Evolutionary conservation across 37 sponge, comb jelly and placozoan genomes (phyloP).

Genomic region (Aplysina aerophoba): DNA sequence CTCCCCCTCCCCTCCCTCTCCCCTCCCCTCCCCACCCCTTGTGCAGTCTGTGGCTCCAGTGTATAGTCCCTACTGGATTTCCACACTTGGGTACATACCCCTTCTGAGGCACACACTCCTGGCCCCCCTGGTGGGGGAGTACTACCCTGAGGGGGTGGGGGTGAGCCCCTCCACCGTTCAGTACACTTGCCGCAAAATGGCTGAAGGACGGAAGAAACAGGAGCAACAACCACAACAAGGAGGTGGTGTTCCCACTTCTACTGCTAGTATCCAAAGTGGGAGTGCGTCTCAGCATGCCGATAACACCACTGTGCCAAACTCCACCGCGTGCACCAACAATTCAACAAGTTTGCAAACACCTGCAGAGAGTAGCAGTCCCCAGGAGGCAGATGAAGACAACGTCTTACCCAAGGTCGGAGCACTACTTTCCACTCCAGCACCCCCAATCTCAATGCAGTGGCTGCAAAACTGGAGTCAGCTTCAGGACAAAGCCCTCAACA

Average conservation of each 20-base stretch:
- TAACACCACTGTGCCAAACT: too few species aligned
- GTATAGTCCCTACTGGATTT: conserved; percentile 61
- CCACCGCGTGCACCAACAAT: too few species aligned
- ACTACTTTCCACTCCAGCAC: too few species aligned
- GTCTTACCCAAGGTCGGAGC: too few species aligned
- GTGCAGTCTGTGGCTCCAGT: conserved; percentile 52
- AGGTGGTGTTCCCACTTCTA: not conserved
- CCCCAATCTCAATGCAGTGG: too few species aligned
- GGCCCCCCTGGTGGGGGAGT: conserved; percentile 72
- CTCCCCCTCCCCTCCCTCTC: not conserved
- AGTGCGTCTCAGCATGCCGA: too few species aligned
- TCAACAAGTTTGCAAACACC: too few species aligned
- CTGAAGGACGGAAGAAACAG: not conserved
- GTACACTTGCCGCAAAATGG: not conserved
- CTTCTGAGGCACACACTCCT: conserved; percentile 70
- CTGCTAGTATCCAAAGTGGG: too few species aligned
- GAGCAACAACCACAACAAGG: not conserved
- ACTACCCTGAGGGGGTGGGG: conserved; percentile 82
- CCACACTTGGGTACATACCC: conserved; percentile 69
- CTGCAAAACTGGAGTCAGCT: too few species aligned
- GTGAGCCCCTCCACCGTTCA: conserved; percentile 64
- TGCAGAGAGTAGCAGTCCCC: too few species aligned
- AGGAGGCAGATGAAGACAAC: too few species aligned
- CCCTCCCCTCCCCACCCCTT: not conserved
- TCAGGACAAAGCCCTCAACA: not conserved